A percentile compares a stretch with the other conserved stretches of the same genome.
phyloP scores from a whole-genome alignment of 2,888 invertebrate genomes.

The Lasioglossum pauxillum region DNA sequence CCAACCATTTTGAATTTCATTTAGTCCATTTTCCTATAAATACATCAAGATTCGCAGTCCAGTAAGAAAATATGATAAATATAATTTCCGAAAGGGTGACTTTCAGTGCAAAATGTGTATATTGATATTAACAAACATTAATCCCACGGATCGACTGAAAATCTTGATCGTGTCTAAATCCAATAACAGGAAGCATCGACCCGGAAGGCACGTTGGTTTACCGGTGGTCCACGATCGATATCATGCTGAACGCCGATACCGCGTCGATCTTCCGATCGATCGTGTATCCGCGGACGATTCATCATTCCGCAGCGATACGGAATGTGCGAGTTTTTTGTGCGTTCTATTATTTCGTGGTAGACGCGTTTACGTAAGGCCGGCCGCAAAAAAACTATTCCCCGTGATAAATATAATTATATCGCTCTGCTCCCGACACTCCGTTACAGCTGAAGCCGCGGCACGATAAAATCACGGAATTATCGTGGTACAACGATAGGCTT shows the following conservation, averaged over 20 bases:
- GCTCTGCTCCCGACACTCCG: slow-evolving; percentile 57
- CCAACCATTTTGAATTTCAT: too few species aligned
- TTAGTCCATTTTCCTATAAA: too few species aligned
- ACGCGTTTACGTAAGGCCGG: slow-evolving; percentile 41
- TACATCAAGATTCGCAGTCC: too few species aligned
- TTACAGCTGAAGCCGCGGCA: slow-evolving; percentile 50
- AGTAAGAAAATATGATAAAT: background rate
- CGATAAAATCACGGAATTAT: slow-evolving; percentile 70
- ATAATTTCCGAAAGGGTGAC: too few species aligned
- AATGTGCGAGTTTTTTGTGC: slow-evolving; percentile 33
- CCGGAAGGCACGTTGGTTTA: slow-evolving; percentile 54
- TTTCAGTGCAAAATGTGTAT: too few species aligned
- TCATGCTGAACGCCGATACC: slow-evolving; percentile 39
- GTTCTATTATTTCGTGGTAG: slow-evolving; percentile 39
- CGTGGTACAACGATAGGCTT: slow-evolving; percentile 29
- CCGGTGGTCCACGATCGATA: slow-evolving; percentile 46
- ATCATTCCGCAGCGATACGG: slow-evolving; percentile 42
- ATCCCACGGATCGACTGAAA: background rate
- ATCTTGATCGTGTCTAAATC: background rate
- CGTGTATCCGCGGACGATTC: slow-evolving; percentile 42
- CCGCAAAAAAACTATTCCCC: slow-evolving; percentile 25
- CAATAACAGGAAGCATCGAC: slow-evolving; percentile 40
- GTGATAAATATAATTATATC: slow-evolving; percentile 65
- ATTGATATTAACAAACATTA: background rate
- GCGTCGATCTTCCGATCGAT: slow-evolving; percentile 49